Percentiles rank a stretch among this genome's conserved stretches.
phyloP scores from a whole-genome alignment of 2,888 invertebrate genomes.

The Smittia sp. region DNA sequence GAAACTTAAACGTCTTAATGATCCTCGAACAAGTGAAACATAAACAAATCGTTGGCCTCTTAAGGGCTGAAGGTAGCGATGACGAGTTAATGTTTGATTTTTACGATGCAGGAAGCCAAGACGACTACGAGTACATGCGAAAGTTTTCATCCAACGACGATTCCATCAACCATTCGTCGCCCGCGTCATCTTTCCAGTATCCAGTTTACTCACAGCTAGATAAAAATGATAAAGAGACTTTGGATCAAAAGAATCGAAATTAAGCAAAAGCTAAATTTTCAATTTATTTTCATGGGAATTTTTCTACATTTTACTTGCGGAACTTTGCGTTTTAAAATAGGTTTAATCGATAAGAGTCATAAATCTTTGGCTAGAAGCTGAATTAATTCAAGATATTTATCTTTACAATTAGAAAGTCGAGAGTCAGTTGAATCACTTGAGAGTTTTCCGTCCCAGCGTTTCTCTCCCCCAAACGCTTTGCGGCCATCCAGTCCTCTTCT shows the following conservation, averaged over 20 bases:
- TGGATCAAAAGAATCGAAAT: too few species aligned
- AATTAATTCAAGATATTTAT: constrained; percentile 18
- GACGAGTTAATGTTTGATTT: not conserved
- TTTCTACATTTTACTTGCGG: not conserved
- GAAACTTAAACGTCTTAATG: too few species aligned
- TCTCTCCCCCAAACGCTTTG: constrained; percentile 83
- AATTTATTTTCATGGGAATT: not conserved
- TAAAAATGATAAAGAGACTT: constrained; percentile 37
- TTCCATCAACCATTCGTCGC: constrained; percentile 35
- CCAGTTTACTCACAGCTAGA: constrained; percentile 37
- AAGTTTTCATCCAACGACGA: constrained; percentile 41
- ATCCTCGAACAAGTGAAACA: not conserved
- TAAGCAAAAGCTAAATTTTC: not conserved
- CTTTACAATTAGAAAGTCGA: not conserved
- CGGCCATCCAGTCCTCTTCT: constrained; percentile 95
- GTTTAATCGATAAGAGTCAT: not conserved
- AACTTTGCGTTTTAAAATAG: not conserved
- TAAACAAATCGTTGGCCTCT: constrained; percentile 23
- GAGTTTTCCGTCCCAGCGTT: constrained; percentile 27
- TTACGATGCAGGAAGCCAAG: constrained; percentile 29
- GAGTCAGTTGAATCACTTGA: constrained; percentile 30
- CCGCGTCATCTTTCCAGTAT: constrained; percentile 38
- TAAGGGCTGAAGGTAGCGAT: not conserved
- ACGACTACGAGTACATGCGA: constrained; percentile 40
- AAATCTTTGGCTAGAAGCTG: constrained; percentile 20